phyloP scores from a whole-genome alignment of 2,113 vertebrate genomes.

The Excalfactoria chinensis region DNA sequence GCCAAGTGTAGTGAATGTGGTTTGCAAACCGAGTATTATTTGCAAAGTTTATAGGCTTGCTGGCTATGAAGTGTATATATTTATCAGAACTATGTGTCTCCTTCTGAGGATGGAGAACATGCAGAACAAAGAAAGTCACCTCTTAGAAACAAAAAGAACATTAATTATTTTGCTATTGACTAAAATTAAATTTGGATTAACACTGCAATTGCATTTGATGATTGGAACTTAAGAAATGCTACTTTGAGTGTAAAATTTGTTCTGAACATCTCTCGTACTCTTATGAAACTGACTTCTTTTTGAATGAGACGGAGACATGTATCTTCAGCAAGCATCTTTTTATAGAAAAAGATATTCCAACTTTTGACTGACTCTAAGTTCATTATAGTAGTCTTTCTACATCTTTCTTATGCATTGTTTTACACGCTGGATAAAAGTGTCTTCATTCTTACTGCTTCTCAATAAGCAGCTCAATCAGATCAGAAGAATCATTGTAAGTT shows the following conservation, averaged over 20 bases:
- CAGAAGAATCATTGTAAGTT: neutral
- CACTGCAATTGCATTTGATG: neutral
- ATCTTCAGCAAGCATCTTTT: neutral
- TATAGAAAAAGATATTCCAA: neutral
- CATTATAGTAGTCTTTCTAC: neutral
- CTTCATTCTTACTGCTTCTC: slow-evolving; percentile 4
- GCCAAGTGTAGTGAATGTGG: neutral
- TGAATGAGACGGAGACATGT: neutral
- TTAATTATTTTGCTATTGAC: neutral
- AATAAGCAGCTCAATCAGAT: neutral
- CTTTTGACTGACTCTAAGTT: neutral
- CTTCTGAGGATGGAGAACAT: neutral
- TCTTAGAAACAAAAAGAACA: neutral
- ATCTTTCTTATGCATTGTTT: neutral
- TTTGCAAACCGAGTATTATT: slow-evolving; percentile 19
- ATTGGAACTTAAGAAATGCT: neutral
- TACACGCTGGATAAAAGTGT: neutral
- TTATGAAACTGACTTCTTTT: neutral
- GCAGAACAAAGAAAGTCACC: neutral
- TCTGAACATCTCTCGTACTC: neutral
- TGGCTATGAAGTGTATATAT: neutral
- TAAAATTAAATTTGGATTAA: neutral
- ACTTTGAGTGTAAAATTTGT: neutral
- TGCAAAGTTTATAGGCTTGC: slow-evolving; percentile 10
- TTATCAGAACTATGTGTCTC: neutral